Conservation (phyloP, 2,113 vertebrate genomes). For the Deroptyus accipitrinus region DNA sequence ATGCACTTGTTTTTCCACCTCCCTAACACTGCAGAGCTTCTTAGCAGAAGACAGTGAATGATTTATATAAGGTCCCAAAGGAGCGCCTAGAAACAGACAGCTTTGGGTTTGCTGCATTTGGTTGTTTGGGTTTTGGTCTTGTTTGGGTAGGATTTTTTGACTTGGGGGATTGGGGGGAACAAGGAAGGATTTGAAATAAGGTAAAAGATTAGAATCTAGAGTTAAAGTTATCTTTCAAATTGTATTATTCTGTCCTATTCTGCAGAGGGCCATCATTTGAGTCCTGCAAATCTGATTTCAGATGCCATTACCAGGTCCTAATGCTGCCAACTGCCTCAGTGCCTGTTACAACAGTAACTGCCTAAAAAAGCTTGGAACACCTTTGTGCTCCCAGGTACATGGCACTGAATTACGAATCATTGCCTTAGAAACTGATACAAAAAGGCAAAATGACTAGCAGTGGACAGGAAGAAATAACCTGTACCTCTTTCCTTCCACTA, state of each 20-base stretch:
- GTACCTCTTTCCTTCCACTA: background rate
- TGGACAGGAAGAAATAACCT: background rate
- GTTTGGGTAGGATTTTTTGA: background rate
- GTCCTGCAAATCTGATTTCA: background rate
- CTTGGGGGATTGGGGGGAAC: fast-evolving
- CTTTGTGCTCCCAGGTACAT: background rate
- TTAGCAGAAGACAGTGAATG: background rate
- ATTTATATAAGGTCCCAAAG: background rate
- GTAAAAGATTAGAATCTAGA: background rate
- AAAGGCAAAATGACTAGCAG: background rate
- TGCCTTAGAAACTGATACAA: background rate
- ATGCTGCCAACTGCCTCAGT: background rate
- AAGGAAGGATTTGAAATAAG: background rate
- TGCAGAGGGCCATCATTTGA: background rate
- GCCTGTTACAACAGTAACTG: background rate
- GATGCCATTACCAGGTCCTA: background rate
- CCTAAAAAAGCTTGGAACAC: background rate
- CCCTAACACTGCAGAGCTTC: background rate
- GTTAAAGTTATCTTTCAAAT: background rate
- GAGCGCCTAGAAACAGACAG: background rate
- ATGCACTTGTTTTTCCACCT: background rate
- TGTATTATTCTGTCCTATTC: background rate
- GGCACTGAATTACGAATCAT: background rate
- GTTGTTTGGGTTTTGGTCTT: background rate
- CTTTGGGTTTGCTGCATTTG: background rate